These are phyloP conservation scores for Rhingia rostrata DNA, from an alignment of 2,888 invertebrate species.

Conservation along the genomic window DNA sequence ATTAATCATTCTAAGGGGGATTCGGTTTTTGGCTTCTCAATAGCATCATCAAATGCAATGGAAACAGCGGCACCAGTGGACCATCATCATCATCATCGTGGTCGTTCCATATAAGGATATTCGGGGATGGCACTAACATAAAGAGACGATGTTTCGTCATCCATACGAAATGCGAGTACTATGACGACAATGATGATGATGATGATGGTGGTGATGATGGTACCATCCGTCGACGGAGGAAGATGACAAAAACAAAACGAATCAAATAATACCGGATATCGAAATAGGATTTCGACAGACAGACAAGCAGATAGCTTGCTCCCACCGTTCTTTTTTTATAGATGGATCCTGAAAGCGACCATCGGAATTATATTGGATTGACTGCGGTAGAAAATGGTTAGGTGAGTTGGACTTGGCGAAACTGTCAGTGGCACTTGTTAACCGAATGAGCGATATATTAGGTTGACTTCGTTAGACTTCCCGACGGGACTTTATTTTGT, in stretches of 20 bases:
- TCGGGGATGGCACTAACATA: constrained; percentile 36
- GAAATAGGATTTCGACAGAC: constrained; percentile 63
- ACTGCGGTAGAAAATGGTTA: no score
- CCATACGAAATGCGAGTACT: constrained; percentile 35
- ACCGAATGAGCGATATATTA: not conserved
- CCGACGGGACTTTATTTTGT: no score
- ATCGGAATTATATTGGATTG: constrained; percentile 12
- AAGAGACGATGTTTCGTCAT: constrained; percentile 53
- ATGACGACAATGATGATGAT: constrained; percentile 22
- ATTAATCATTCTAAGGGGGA: constrained; percentile 61
- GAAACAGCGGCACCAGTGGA: constrained; percentile 12
- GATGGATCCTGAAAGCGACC: constrained; percentile 12
- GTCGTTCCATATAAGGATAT: constrained; percentile 12
- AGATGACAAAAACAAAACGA: constrained; percentile 18
- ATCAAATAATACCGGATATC: constrained; percentile 64
- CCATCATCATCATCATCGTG: constrained; percentile 2
- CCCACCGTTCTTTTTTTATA: not conserved
- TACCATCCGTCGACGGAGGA: constrained; percentile 25
- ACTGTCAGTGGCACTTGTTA: constrained; percentile 18
- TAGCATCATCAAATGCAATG: constrained; percentile 48
- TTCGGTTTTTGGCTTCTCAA: constrained; percentile 8
- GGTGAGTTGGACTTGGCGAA: not conserved
- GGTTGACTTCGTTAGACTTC: no score
- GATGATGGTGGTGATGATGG: constrained; percentile 33
- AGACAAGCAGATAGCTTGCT: constrained; percentile 35